Conservation (phyloP, 2,888 invertebrate species). For the Oxystoma pomonae region DNA sequence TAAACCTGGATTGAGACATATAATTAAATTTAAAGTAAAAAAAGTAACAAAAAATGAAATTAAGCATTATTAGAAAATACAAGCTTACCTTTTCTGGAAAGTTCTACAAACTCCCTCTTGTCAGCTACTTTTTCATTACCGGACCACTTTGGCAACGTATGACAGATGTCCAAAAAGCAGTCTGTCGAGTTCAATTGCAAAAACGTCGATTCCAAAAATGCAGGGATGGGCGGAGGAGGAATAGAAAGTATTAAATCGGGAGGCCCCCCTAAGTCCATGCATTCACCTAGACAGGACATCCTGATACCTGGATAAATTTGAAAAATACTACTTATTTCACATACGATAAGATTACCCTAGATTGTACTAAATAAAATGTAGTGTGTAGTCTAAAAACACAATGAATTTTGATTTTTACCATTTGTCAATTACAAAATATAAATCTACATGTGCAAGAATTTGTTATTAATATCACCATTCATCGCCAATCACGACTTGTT, state of each 20-base stretch:
- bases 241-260: slow-evolving; percentile 78
- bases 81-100: slow-evolving; percentile 72
- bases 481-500: too few species aligned
- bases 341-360: too few species aligned
- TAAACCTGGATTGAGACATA: too few species aligned
- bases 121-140: slow-evolving; percentile 41
- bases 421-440: too few species aligned
- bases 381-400: too few species aligned
- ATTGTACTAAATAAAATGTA: too few species aligned
- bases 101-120: slow-evolving; percentile 66
- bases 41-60: too few species aligned
- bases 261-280: slow-evolving; percentile 66
- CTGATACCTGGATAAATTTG: not conserved
- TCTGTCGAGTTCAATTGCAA: slow-evolving; percentile 54
- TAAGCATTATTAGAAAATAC: too few species aligned
- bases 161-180: slow-evolving; percentile 61
- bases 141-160: slow-evolving; percentile 51
- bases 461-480: too few species aligned
- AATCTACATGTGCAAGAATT: too few species aligned
- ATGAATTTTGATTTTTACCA: too few species aligned
- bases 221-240: slow-evolving; percentile 81
- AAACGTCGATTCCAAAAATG: slow-evolving; percentile 57
- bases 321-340: not conserved
- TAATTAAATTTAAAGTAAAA: too few species aligned
- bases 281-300: slow-evolving; percentile 58